Percentiles rank a stretch among this genome's conserved stretches.
phyloP scores from a whole-genome alignment of 2,797 vertebrate species.

The Echeneis naucrates region DNA sequence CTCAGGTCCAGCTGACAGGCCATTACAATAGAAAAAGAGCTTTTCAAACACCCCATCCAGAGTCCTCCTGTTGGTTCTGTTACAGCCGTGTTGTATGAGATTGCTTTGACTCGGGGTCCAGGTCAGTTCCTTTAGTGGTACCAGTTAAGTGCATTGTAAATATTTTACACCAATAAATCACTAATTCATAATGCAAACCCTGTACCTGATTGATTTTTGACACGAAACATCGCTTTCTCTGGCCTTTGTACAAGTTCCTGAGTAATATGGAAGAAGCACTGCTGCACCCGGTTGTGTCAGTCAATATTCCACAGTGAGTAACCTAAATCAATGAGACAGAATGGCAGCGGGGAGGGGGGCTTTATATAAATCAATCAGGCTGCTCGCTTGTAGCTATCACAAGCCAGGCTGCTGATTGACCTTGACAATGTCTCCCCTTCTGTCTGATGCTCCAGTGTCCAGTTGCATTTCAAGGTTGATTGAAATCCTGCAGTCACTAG shows the following conservation, averaged over 20 bases:
- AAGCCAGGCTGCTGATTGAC: constrained; percentile 74
- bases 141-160: constrained; percentile 49
- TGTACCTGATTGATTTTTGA: constrained; percentile 55
- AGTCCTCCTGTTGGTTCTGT: constrained; percentile 10
- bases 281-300: constrained; percentile 56
- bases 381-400: constrained; percentile 71
- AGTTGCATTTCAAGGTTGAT: constrained; percentile 79
- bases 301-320: constrained; percentile 64
- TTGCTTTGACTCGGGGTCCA: constrained; percentile 31
- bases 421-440: constrained; percentile 74
- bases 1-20: constrained; percentile 57
- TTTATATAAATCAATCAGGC: constrained; percentile 78
- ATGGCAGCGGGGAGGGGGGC: constrained; percentile 48
- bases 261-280: constrained; percentile 62
- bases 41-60: constrained; percentile 36
- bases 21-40: constrained; percentile 41
- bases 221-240: constrained; percentile 40
- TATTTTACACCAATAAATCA: constrained; percentile 57
- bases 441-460: constrained; percentile 66
- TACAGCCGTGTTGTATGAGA: background rate
- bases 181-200: constrained; percentile 29
- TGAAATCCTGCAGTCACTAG: constrained; percentile 72
- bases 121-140: constrained; percentile 24
- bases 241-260: constrained; percentile 49
- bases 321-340: constrained; percentile 77